Percentiles rank a stretch among this genome's conserved stretches.
Evolutionary conservation across 2,888 invertebrate genomes (phyloP).

Genomic region (Zaprionus bogoriensis): DNA sequence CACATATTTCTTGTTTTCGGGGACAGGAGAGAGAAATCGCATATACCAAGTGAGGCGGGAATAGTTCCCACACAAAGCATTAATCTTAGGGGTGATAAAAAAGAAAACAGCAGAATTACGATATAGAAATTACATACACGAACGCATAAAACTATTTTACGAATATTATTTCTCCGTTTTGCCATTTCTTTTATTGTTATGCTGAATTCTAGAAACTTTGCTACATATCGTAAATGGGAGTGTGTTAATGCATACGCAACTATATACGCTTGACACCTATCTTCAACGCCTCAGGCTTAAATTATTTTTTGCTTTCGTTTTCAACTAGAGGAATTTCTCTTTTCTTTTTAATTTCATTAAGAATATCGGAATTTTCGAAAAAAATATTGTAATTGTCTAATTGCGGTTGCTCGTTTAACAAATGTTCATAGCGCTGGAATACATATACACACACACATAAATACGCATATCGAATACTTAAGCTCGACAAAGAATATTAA

Average conservation of each 20-base stretch:
- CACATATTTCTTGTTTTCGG: slow-evolving; percentile 17
- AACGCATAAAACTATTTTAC: slow-evolving; percentile 1
- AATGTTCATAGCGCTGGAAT: slow-evolving; percentile 41
- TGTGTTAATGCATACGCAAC: slow-evolving; percentile 8
- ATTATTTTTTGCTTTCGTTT: slow-evolving; percentile 33
- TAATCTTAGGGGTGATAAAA: slow-evolving; percentile 33
- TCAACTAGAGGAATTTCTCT: slow-evolving; percentile 43
- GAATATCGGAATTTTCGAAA: slow-evolving; percentile 38
- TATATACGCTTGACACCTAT: slow-evolving; percentile 27
- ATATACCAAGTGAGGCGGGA: slow-evolving; percentile 45
- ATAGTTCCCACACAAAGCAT: slow-evolving; percentile 52
- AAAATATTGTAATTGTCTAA: slow-evolving; percentile 49
- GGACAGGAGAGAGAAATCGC: slow-evolving; percentile 9
- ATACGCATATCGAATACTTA: slow-evolving; percentile 44
- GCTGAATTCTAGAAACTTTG: slow-evolving; percentile 17
- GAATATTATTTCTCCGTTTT: slow-evolving; percentile 8
- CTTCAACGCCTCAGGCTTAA: slow-evolving; percentile 38
- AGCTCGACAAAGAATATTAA: slow-evolving; percentile 27
- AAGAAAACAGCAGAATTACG: slow-evolving; percentile 44
- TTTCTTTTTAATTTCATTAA: slow-evolving; percentile 57
- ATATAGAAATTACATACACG: slow-evolving; percentile 33
- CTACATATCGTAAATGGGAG: slow-evolving; percentile 18
- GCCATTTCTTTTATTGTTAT: slow-evolving; percentile 30
- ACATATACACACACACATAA: slow-evolving; percentile 30
- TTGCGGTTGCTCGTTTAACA: slow-evolving; percentile 60